Conservation (phyloP, 2,113 vertebrate genomes). For the Diadophis punctatus region DNA sequence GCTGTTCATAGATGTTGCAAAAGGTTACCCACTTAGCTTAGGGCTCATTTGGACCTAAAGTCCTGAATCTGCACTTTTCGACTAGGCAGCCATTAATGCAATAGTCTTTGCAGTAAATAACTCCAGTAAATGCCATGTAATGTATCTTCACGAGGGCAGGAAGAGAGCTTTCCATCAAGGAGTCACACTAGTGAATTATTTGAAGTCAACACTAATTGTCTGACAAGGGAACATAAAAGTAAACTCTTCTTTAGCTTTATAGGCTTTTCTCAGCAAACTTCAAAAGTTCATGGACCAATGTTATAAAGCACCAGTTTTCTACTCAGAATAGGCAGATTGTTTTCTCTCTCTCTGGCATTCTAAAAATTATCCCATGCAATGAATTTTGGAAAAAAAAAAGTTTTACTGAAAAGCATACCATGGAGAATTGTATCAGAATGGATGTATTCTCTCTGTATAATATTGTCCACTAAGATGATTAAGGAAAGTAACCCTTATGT, state of each 20-base stretch:
- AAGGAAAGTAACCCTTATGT: not conserved
- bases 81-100: conserved; percentile 3
- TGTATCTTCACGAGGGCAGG: conserved; percentile 13
- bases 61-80: conserved; percentile 35
- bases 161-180: conserved; percentile 11
- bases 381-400: not conserved
- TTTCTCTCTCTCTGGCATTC: not conserved
- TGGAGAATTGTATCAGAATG: not conserved
- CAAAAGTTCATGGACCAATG: not conserved
- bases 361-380: not conserved
- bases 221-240: not conserved
- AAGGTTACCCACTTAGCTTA: conserved; percentile 13
- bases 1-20: conserved; percentile 23
- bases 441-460: not conserved
- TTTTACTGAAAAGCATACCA: not conserved
- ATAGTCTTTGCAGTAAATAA: conserved; percentile 19
- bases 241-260: conserved; percentile 8
- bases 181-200: conserved; percentile 23
- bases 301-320: not conserved
- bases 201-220: conserved; percentile 25
- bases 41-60: not conserved
- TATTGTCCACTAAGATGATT: not conserved
- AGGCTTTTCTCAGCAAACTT: not conserved
- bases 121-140: not conserved
- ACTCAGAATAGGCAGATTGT: not conserved